A percentile compares a stretch with the other conserved stretches of the same genome.
These are phyloP conservation scores for Latheticus oryzae DNA, from an alignment of 2,888 invertebrate genomes.

Conservation along the genomic window DNA sequence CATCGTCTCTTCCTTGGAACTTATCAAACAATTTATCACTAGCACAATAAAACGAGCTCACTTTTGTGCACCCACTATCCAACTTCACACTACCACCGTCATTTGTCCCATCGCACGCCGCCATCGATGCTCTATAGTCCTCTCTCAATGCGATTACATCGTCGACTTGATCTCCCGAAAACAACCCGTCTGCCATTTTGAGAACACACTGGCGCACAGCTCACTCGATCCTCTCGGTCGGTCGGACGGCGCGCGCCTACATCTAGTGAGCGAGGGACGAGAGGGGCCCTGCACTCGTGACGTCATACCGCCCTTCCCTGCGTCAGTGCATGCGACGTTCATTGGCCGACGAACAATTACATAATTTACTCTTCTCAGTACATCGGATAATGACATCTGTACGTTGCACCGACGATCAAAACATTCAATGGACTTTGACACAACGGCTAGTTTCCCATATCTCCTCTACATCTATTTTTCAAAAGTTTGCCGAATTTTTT, in stretches of 20 bases:
- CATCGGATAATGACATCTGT: constrained; percentile 65
- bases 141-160: constrained; percentile 71
- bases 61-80: constrained; percentile 71
- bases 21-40: constrained; percentile 62
- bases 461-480: too few species aligned
- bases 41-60: constrained; percentile 64
- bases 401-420: constrained; percentile 13
- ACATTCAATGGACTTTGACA: constrained; percentile 15
- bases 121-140: constrained; percentile 65
- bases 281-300: constrained; percentile 53
- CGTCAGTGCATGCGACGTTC: constrained; percentile 62
- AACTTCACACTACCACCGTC: constrained; percentile 68
- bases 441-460: constrained; percentile 10
- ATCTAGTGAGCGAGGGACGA: constrained; percentile 60
- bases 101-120: constrained; percentile 62
- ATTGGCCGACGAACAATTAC: constrained; percentile 65
- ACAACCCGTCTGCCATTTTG: constrained; percentile 87
- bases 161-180: constrained; percentile 72
- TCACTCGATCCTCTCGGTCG: constrained; percentile 63
- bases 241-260: constrained; percentile 56
- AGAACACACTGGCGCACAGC: constrained; percentile 72
- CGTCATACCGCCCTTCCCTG: constrained; percentile 55
- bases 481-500: too few species aligned
- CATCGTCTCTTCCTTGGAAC: constrained; percentile 43
- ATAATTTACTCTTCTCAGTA: constrained; percentile 60